Base-by-base conservation (phyloP, 2,888 invertebrate species). In the Macropis europaea region DNA sequence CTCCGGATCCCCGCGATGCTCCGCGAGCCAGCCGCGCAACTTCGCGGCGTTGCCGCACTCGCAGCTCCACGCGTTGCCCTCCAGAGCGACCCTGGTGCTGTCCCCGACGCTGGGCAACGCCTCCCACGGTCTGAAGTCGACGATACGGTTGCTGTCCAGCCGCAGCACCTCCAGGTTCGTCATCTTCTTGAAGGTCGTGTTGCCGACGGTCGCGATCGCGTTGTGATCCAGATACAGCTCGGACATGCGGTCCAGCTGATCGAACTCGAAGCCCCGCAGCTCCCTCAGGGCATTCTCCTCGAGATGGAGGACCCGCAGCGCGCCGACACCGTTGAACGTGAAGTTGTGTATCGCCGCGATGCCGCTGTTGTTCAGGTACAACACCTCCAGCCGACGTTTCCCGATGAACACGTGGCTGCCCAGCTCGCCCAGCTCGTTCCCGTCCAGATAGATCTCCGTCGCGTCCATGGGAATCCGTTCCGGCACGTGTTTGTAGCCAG, bases 401-500 rank as follows among this genome's bases (percentile, higher is more conserved):
- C 96, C 96, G 88, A 97, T 95, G 90, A 97, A 96, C 87, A 95
- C 95, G 92, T 96, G 96, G 91, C 95, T 95, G 84, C 94, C 94
- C 77, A 97, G 92, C 86, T 95, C 94, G 80, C 94, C 94, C 75
- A 97, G 92, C 88, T 94, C 92, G 90, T 96, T 95, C 75, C 96
- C 96, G 90, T 96, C 96, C 85, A 97, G 92, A 91, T 95, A 95
- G 85, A 97, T 94, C 91, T 96, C 95, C 82, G 96, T 96, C 82
- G 96, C 96, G 90, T 96, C 96, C 95, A 97, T 96, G 70, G 97
- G 97, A 85, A 97, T 94, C 88, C 94, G 93, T 80, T 94, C 93
- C 48, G 96, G 96, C 75, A 96, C 94, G 89, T 92, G 92, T 86
- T 93, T 94, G 90, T 94, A 94, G 77, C 93, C 94, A 81, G 94